Conservation (phyloP, 2,888 invertebrate species). For the Sicus ferrugineus region DNA sequence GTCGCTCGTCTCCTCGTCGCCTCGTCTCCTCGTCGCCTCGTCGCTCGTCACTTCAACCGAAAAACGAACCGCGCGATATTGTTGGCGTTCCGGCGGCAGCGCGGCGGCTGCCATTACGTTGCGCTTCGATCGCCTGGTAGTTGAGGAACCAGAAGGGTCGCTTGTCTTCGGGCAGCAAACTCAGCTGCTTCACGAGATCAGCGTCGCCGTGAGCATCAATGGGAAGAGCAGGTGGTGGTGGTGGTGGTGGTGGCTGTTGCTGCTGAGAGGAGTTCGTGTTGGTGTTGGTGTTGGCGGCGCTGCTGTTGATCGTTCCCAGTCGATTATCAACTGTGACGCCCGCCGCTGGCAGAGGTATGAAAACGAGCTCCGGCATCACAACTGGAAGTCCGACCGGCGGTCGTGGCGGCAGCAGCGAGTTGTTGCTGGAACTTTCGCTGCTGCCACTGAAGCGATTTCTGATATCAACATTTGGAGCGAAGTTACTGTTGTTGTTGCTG, state of each 20-base stretch:
- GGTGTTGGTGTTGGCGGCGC: constrained; percentile 13
- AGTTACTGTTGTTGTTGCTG: background rate
- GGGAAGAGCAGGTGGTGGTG: constrained; percentile 63
- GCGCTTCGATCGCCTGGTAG: constrained; percentile 71
- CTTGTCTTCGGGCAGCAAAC: constrained; percentile 72
- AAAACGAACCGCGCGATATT: constrained; percentile 51
- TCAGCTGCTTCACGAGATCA: constrained; percentile 71
- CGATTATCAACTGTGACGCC: no score
- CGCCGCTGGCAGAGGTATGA: constrained; percentile 33
- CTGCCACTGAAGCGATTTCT: constrained; percentile 67
- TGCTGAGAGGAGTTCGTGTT: background rate
- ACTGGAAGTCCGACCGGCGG: constrained; percentile 54
- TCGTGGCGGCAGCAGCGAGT: constrained; percentile 29
- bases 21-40: no score
- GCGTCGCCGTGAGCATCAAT: constrained; percentile 74
- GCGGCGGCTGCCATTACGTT: constrained; percentile 61
- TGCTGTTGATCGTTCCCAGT: background rate
- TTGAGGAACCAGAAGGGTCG: constrained; percentile 80
- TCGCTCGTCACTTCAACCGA: constrained; percentile 40
- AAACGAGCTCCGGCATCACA: constrained; percentile 46
- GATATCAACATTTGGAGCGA: constrained; percentile 31
- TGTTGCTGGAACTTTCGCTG: constrained; percentile 26
- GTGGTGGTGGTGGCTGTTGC: constrained; percentile 22
- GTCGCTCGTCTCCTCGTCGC: no score
- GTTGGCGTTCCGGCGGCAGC: constrained; percentile 39